Evolutionary conservation across 2,113 vertebrate species (phyloP).

Genomic region (Anarrhichthys ocellatus): DNA sequence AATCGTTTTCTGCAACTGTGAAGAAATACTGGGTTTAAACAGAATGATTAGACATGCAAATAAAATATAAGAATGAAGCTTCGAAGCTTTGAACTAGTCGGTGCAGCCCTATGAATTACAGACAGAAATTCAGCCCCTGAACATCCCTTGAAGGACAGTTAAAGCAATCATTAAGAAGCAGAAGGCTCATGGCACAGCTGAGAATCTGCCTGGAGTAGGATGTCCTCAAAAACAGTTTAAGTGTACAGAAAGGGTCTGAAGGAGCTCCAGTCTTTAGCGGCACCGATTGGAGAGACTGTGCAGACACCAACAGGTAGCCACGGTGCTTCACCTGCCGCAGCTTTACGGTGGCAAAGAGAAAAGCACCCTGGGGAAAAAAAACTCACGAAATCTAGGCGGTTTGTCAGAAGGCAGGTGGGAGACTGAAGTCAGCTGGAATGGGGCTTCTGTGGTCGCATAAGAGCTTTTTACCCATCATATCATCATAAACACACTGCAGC

Average conservation of each 20-base stretch:
- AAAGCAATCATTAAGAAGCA: background rate
- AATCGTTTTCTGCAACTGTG: background rate
- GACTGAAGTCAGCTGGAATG: constrained; percentile 6
- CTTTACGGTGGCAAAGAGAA: background rate
- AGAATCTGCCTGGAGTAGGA: background rate
- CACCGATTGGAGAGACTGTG: background rate
- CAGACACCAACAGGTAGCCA: background rate
- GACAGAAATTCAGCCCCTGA: background rate
- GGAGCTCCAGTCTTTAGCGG: constrained; percentile 12
- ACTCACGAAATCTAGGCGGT: background rate
- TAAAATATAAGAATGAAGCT: background rate
- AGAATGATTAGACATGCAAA: background rate
- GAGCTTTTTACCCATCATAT: background rate
- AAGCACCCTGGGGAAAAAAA: background rate
- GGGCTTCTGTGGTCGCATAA: constrained; percentile 1
- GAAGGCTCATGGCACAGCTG: background rate
- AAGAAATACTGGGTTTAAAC: background rate
- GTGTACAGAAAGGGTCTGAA: background rate
- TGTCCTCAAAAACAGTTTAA: background rate
- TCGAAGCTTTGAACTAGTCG: background rate
- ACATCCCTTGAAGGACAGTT: background rate
- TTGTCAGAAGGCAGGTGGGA: constrained; percentile 8
- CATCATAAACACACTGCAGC: constrained; percentile 2
- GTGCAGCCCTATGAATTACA: background rate
- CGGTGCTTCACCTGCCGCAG: constrained; percentile 12